Base-by-base conservation (phyloP, 2,888 invertebrate genomes). In the Dione vanillae region DNA sequence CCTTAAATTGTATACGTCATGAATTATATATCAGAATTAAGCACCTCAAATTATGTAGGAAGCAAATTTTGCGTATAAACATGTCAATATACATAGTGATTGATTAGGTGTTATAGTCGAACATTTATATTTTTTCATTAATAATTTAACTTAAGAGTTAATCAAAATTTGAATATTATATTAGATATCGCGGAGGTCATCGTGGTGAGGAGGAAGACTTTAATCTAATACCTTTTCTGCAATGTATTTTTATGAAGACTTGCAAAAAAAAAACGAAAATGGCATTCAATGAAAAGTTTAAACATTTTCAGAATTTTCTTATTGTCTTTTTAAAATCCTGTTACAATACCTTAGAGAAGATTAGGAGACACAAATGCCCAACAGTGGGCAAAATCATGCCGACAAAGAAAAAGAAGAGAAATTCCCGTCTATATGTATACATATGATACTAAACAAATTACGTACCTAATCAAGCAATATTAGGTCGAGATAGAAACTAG, bases 401-500 rank as follows among this genome's bases (percentile, higher is more conserved):
- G n/a, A n/a, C n/a, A n/a, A n/a, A n/a, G n/a, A n/a, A n/a, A n/a
- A n/a, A n/a, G n/a, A n/a, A n/a, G n/a, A n/a, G n/a, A n/a, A n/a
- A n/a, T n/a, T n/a, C n/a, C 8, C 37, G 8, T 37, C 3, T 14
- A 12, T 68, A 71, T 67, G 16, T 65, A 47, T 72, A 67, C 67
- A 64, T 69, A 62, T 51, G 19, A 68, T 71, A 62, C 70, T 67
- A 65, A 69, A 70, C 67, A 69, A 40, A 67, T 52, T 61, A 75
- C 73, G 70, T 65, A 69, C 67, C 80, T 78, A 82, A 82, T 84
- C 85, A 79, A 83, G 85, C 85, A 83, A 75, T 78, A 85, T 81
- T 88, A 78, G 87, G 88, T 88, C 88, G 85, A 84, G 79, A 80
- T 85, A 86, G 87, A 89, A 89, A 90, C 85, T 82, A 78, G 83